A percentile compares a stretch with the other conserved stretches of the same genome.
phyloP scores from a whole-genome alignment of 2,113 vertebrate species.

The Lichenostomus cassidix region DNA sequence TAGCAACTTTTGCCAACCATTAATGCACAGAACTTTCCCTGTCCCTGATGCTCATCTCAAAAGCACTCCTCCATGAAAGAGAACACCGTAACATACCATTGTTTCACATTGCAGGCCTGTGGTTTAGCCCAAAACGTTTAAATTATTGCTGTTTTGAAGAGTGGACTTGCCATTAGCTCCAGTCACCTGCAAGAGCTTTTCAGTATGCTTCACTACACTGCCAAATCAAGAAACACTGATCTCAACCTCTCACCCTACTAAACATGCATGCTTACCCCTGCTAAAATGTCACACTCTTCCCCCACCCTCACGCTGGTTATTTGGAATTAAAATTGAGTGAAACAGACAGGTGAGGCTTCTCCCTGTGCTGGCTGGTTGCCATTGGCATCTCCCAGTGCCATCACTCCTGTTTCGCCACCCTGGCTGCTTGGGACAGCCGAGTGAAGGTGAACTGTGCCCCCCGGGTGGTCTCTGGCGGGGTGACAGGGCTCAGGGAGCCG shows the following conservation, averaged over 20 bases:
- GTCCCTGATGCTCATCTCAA: not conserved
- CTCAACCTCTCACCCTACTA: fast-evolving
- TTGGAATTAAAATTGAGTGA: not conserved
- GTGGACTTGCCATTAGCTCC: not conserved
- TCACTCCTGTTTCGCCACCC: too few species aligned
- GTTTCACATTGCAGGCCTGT: not conserved
- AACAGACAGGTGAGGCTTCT: not conserved
- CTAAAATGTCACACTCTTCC: not conserved
- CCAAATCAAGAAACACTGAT: not conserved
- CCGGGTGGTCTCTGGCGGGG: fast-evolving
- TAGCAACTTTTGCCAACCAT: not conserved
- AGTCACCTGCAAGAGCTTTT: not conserved
- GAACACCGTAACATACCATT: not conserved
- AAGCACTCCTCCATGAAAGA: not conserved
- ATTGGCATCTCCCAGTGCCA: not conserved
- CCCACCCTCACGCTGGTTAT: fast-evolving
- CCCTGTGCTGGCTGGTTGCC: too few species aligned
- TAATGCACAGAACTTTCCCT: not conserved
- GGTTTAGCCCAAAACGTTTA: fast-evolving
- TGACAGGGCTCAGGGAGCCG: fast-evolving
- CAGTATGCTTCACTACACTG: not conserved
- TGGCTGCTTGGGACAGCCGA: not conserved
- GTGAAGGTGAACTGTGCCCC: not conserved
- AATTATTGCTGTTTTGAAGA: not conserved
- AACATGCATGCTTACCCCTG: too few species aligned